phyloP scores from a whole-genome alignment of 2,797 vertebrate species.

The Eurystomus glaucurus region DNA sequence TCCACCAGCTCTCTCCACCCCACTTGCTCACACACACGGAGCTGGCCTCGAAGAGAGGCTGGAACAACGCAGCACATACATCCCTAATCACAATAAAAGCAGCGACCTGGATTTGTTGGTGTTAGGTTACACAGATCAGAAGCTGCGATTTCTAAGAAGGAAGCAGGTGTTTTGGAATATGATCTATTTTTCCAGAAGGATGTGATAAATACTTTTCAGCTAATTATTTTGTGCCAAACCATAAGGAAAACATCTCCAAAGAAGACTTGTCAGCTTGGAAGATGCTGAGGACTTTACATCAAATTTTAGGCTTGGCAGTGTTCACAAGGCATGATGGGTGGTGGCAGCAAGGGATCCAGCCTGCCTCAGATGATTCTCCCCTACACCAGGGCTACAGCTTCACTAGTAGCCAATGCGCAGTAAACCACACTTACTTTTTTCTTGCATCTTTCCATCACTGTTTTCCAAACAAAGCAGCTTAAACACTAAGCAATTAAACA shows the following conservation, averaged over 20 bases:
- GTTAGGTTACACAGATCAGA: slow-evolving; percentile 46
- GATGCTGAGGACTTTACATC: background rate
- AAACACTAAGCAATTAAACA: background rate
- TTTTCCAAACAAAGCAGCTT: slow-evolving; percentile 8
- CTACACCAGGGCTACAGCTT: background rate
- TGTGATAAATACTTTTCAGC: slow-evolving; percentile 36
- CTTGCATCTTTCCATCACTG: background rate
- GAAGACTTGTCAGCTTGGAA: background rate
- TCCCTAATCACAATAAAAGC: slow-evolving; percentile 52
- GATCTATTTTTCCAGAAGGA: slow-evolving; percentile 48
- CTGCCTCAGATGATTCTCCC: background rate
- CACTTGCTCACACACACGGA: background rate
- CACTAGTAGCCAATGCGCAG: background rate
- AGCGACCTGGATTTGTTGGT: background rate
- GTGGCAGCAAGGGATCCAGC: background rate
- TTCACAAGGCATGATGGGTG: background rate
- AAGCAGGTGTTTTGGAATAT: slow-evolving; percentile 54
- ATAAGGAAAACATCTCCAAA: background rate
- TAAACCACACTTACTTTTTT: background rate
- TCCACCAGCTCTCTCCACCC: background rate
- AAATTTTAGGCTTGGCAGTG: background rate
- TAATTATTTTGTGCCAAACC: slow-evolving; percentile 33
- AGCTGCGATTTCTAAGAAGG: background rate
- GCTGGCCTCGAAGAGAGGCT: background rate
- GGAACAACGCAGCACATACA: background rate